Evolutionary conservation across 1,140 invertebrate genomes (phyloP).

Genomic region (Papilio dardanus): DNA sequence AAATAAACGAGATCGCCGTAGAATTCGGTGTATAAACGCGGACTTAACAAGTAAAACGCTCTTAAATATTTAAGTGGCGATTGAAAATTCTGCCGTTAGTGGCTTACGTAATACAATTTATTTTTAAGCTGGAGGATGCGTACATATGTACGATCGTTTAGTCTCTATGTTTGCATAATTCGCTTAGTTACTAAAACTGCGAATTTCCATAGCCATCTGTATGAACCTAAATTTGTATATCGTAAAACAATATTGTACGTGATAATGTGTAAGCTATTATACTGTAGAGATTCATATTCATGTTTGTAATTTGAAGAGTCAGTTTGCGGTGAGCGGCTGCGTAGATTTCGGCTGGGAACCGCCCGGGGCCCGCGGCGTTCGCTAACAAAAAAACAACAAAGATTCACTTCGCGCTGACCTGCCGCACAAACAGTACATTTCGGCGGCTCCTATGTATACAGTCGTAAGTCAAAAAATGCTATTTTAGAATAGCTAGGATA

Average conservation of each 20-base stretch:
- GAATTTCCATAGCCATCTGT: too few species aligned
- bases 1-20: too few species aligned
- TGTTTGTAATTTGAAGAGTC: conserved; percentile 59
- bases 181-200: too few species aligned
- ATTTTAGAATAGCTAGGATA: neutral
- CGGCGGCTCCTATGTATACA: neutral
- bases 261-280: conserved; percentile 28
- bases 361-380: conserved; percentile 59
- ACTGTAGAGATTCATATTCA: conserved; percentile 45
- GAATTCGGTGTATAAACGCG: too few species aligned
- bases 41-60: too few species aligned
- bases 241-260: conserved; percentile 34
- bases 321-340: conserved; percentile 55
- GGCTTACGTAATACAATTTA: too few species aligned
- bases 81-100: too few species aligned
- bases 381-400: conserved; percentile 63
- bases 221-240: too few species aligned
- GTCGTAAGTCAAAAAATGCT: neutral
- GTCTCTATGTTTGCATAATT: too few species aligned
- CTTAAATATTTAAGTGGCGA: too few species aligned
- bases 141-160: too few species aligned
- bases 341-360: conserved; percentile 70
- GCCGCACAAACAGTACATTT: conserved; percentile 28
- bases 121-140: too few species aligned
- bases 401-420: conserved; percentile 53